These are phyloP conservation scores for Pardosa pseudoannulata DNA, from an alignment of 2,888 invertebrate genomes.

Conservation along the genomic window DNA sequence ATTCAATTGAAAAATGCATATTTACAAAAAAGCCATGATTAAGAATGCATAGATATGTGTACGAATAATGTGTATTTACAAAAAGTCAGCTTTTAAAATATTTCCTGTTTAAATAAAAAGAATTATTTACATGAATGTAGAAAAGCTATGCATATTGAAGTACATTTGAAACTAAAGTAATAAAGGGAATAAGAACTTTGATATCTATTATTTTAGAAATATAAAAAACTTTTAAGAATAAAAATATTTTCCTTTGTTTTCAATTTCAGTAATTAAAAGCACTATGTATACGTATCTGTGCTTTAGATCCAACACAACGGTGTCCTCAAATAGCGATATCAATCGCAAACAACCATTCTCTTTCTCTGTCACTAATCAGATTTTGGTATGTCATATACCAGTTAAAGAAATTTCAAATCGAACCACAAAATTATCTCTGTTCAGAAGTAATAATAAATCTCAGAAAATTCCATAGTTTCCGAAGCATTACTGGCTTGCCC, in stretches of 20 bases:
- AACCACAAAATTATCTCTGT: background rate
- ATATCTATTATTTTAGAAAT: background rate
- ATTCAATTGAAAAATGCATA: background rate
- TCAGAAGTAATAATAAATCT: conserved; percentile 72
- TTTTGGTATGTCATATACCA: background rate
- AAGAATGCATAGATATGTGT: background rate
- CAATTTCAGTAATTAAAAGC: no score
- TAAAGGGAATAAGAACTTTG: background rate
- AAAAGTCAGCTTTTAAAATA: background rate
- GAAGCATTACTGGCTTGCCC: conserved; percentile 68
- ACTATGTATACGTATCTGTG: no score
- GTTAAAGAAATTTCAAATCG: background rate
- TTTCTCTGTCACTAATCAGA: background rate
- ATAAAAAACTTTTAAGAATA: background rate
- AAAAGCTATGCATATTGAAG: background rate
- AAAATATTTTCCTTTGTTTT: no score
- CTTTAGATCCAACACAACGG: no score
- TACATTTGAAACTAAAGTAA: background rate
- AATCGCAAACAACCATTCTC: background rate
- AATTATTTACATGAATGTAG: background rate
- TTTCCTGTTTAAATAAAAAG: background rate
- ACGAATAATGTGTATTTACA: background rate
- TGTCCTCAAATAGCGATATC: background rate
- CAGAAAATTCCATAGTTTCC: conserved; percentile 72
- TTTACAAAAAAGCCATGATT: background rate